These are phyloP conservation scores for Ceratina australensis DNA, from an alignment of 1,140 invertebrate species.

Conservation along the genomic window DNA sequence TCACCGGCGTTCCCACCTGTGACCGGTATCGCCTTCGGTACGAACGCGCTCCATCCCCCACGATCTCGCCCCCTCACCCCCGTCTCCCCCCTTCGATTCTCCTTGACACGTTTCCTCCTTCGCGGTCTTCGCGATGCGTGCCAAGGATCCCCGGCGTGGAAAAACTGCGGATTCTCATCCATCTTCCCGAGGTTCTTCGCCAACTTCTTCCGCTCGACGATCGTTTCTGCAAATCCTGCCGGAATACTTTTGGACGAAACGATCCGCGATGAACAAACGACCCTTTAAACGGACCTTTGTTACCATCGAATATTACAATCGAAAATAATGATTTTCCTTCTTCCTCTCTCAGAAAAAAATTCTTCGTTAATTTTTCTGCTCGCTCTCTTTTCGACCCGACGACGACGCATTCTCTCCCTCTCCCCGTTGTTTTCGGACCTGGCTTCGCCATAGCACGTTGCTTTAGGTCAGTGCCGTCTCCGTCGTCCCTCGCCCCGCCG, in stretches of 20 bases:
- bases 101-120: constrained; percentile 11
- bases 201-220: not conserved
- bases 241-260: not conserved
- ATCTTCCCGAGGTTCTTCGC: not conserved
- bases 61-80: not conserved
- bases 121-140: not conserved
- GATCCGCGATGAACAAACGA: too few species aligned
- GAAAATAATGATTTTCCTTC: not conserved
- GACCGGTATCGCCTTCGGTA: constrained; percentile 9
- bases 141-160: constrained; percentile 12
- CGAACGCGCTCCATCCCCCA: constrained; percentile 28
- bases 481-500: constrained; percentile 6
- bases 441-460: constrained; percentile 62
- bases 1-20: constrained; percentile 32
- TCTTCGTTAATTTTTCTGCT: not conserved
- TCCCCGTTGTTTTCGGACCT: constrained; percentile 54
- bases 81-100: not conserved
- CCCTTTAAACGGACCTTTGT: too few species aligned
- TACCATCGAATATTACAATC: too few species aligned
- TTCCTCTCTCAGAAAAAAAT: constrained; percentile 7
- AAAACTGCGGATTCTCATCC: not conserved
- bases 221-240: not conserved
- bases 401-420: constrained; percentile 52
- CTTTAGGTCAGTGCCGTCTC: constrained; percentile 76
- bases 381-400: constrained; percentile 21